Evolutionary conservation across 2,888 invertebrate species (phyloP).

Genomic region (Apoda limacodes): DNA sequence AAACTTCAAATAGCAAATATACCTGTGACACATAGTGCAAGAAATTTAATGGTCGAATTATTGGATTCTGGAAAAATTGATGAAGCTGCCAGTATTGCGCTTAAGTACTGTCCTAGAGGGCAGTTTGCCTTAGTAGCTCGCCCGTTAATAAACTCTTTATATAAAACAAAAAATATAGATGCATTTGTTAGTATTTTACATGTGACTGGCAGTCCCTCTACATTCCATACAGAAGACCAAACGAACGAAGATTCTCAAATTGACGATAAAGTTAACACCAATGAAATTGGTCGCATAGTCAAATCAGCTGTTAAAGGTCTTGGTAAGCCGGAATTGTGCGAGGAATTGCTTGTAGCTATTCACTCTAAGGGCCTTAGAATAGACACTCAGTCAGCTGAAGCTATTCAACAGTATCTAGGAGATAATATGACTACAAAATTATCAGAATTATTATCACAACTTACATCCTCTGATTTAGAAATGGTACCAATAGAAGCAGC

Average conservation of each 20-base stretch:
- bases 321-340: conserved; percentile 50
- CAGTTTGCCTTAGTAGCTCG: conserved; percentile 62
- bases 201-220: conserved; percentile 32
- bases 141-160: conserved; percentile 69
- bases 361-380: conserved; percentile 76
- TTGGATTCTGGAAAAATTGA: conserved; percentile 67
- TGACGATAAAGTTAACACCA: conserved; percentile 31
- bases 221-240: conserved; percentile 25
- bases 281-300: conserved; percentile 67
- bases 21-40: conserved; percentile 61
- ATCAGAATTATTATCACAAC: conserved; percentile 71
- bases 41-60: conserved; percentile 71
- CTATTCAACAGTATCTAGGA: conserved; percentile 73
- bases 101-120: conserved; percentile 70
- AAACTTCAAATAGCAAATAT: conserved; percentile 73
- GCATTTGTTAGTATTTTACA: conserved; percentile 73
- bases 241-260: conserved; percentile 27
- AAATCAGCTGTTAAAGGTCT: conserved; percentile 57
- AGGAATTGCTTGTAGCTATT: conserved; percentile 63
- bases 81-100: conserved; percentile 74
- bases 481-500: conserved; percentile 30
- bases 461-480: conserved; percentile 75
- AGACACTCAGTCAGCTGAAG: conserved; percentile 70
- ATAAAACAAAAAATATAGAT: conserved; percentile 71
- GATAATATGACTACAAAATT: conserved; percentile 74